Conservation (phyloP, 1,140 invertebrate genomes). For the Platyura marginata region DNA sequence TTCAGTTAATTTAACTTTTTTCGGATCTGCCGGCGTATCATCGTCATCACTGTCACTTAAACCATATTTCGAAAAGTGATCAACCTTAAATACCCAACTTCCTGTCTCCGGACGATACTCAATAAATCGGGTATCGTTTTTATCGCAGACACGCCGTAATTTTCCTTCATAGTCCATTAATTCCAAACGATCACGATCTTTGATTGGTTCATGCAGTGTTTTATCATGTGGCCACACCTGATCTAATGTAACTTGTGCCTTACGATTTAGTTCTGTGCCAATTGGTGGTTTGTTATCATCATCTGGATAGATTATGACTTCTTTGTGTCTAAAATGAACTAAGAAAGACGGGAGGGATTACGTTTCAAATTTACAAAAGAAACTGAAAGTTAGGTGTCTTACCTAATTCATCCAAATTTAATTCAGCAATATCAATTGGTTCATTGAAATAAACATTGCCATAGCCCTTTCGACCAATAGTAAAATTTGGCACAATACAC, state of each 20-base stretch:
- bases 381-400: no score
- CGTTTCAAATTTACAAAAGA: no score
- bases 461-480: constrained; percentile 75
- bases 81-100: constrained; percentile 87
- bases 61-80: constrained; percentile 95
- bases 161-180: constrained; percentile 78
- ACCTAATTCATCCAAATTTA: constrained; percentile 75
- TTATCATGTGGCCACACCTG: constrained; percentile 90
- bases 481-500: constrained; percentile 80
- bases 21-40: constrained; percentile 24
- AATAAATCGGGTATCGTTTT: constrained; percentile 76
- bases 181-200: constrained; percentile 53
- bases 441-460: constrained; percentile 84
- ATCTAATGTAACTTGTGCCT: constrained; percentile 83
- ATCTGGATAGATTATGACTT: constrained; percentile 53
- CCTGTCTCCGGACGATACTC: constrained; percentile 91
- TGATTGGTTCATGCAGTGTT: constrained; percentile 58
- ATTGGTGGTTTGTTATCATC: constrained; percentile 52
- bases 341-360: no score
- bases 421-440: constrained; percentile 66
- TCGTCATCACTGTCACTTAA: constrained; percentile 78
- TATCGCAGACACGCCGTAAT: constrained; percentile 63
- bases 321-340: constrained; percentile 58
- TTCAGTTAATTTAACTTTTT: constrained; percentile 15
- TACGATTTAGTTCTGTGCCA: constrained; percentile 76